Evolutionary conservation across 1,140 invertebrate species (phyloP).

Genomic region (Lepidotrigona ventralis): DNA sequence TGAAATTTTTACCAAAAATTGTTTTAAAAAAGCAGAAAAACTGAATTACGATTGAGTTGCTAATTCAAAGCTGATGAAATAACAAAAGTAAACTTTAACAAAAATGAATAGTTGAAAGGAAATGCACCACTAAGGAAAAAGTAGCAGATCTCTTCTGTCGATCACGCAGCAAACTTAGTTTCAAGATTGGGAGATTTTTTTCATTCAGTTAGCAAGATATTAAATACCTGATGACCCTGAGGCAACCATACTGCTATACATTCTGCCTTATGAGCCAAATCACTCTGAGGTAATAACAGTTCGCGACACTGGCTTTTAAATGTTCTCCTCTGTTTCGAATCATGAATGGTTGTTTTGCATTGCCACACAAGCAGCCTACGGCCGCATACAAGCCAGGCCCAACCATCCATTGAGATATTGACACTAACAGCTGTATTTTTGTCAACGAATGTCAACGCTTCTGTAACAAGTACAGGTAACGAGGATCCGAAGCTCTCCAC

Average conservation of each 20-base stretch:
- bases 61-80: too few relatives aligned
- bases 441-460: constrained; percentile 91
- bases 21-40: too few relatives aligned
- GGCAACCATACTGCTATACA: constrained; percentile 90
- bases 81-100: too few relatives aligned
- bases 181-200: too few relatives aligned
- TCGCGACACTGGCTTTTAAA: constrained; percentile 86
- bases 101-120: too few relatives aligned
- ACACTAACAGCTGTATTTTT: constrained; percentile 82
- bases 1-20: too few relatives aligned
- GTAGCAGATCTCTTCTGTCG: too few relatives aligned
- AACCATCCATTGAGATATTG: constrained; percentile 84
- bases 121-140: too few relatives aligned
- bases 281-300: constrained; percentile 93
- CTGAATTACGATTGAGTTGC: too few relatives aligned
- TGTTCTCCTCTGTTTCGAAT: constrained; percentile 74
- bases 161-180: too few relatives aligned
- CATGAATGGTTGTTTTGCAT: constrained; percentile 81
- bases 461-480: constrained; percentile 92
- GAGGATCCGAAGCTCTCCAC: constrained; percentile 89
- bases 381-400: constrained; percentile 94
- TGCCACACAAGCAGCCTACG: constrained; percentile 93
- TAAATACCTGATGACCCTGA: constrained; percentile 83
- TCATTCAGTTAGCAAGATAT: too few relatives aligned
- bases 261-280: constrained; percentile 94